Evolutionary conservation across 2,797 vertebrate species (phyloP).

Genomic region (Paratrypauchen microcephalus): DNA sequence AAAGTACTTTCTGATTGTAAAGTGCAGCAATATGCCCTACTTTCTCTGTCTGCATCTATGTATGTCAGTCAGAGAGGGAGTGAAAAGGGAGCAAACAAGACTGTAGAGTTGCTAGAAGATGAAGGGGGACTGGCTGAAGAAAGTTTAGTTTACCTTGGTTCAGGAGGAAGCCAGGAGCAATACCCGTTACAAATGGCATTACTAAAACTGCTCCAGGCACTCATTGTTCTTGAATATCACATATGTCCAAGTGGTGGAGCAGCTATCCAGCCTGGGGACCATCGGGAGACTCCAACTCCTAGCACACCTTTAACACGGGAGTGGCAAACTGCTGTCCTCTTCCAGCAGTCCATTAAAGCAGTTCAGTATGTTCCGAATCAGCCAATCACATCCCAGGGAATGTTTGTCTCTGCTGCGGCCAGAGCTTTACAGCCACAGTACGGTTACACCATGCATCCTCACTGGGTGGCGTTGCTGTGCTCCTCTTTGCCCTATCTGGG

Average conservation of each 20-base stretch:
- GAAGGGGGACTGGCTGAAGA: conserved; percentile 82
- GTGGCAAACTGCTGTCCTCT: conserved; percentile 89
- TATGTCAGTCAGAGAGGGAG: conserved; percentile 82
- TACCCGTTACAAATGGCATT: conserved; percentile 93
- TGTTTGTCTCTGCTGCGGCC: conserved; percentile 93
- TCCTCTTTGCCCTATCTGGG: conserved; percentile 90
- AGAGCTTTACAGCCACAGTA: conserved; percentile 89
- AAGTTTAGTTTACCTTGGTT: conserved; percentile 84
- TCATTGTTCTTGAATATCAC: conserved; percentile 90
- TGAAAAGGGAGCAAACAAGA: conserved; percentile 54
- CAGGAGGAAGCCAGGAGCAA: conserved; percentile 83
- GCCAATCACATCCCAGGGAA: conserved; percentile 92
- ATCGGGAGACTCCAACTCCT: conserved; percentile 57
- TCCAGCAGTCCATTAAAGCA: conserved; percentile 93
- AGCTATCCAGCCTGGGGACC: conserved; percentile 68
- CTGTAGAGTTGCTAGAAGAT: conserved; percentile 56
- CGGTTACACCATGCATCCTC: conserved; percentile 91
- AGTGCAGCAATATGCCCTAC: conserved; percentile 90
- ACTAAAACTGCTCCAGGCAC: conserved; percentile 90
- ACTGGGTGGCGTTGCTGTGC: conserved; percentile 91
- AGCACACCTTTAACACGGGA: conserved; percentile 85
- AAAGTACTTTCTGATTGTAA: conserved; percentile 83
- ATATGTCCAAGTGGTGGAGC: conserved; percentile 63
- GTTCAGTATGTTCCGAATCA: conserved; percentile 88
- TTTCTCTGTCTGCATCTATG: conserved; percentile 92